Conservation (phyloP, 2,797 vertebrate genomes). For the Esox masquinongy region DNA sequence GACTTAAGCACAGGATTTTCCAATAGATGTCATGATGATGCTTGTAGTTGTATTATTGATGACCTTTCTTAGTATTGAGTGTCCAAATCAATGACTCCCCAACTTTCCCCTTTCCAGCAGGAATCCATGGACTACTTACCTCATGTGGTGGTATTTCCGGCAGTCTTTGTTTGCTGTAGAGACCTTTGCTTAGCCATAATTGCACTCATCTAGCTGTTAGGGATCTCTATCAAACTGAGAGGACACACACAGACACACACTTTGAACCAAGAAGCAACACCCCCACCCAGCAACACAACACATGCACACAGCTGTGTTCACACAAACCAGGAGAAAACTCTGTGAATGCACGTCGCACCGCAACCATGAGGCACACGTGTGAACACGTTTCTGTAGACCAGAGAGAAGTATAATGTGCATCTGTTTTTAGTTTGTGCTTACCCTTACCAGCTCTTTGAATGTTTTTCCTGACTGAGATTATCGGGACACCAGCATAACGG, state of each 20-base stretch:
- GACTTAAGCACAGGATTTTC: not conserved
- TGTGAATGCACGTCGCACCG: not conserved
- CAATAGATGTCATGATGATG: not conserved
- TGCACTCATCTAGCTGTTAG: not conserved
- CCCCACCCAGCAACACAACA: not conserved
- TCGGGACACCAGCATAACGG: not conserved
- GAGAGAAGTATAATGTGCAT: not conserved
- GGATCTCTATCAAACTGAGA: not conserved
- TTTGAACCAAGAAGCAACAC: not conserved
- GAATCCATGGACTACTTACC: too few relatives aligned
- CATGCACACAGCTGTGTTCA: not conserved
- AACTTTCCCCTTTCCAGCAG: too few relatives aligned
- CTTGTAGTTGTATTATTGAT: not conserved
- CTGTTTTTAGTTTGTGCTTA: not conserved
- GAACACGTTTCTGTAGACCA: not conserved
- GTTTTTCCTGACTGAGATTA: constrained; percentile 3
- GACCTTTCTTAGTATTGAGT: not conserved
- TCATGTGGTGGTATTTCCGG: too few relatives aligned
- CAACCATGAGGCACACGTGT: not conserved
- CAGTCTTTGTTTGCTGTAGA: too few relatives aligned
- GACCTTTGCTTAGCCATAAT: too few relatives aligned
- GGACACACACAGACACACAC: not conserved
- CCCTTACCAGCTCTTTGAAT: constrained; percentile 1
- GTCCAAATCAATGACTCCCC: not conserved
- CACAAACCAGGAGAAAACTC: not conserved